Base-by-base conservation (phyloP, 2,888 invertebrate species). In the Sarcophaga rosellei region DNA sequence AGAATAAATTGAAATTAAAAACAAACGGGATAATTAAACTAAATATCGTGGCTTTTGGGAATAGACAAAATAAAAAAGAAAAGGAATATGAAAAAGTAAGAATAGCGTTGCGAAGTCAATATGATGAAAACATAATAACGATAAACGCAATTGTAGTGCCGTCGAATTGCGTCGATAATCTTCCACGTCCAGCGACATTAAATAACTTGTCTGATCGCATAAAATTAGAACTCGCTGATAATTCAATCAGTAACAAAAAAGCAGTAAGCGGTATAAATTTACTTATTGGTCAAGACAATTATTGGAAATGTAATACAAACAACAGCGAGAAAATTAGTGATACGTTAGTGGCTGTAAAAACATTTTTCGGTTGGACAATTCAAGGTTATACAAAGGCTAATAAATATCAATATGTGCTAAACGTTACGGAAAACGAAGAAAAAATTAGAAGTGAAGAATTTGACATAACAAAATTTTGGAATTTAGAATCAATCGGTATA, bases 241-340 rank as follows among this genome's bases (percentile, higher is more conserved):
- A 45, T 65, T 25, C 12, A 61, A 73, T 53, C 21, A n/a, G 63
- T 23, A 66, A 66, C 3, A 69, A 25, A 25, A 25, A 23, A 23
- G 23, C 23, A 23, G 23, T n/a, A n/a, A n/a, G n/a, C n/a, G n/a
- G n/a, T n/a, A n/a, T n/a, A n/a, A n/a, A n/a, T n/a, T n/a, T n/a
- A n/a, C n/a, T n/a, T n/a, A n/a, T n/a, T n/a, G n/a, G n/a, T n/a
- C n/a, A n/a, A n/a, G n/a, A n/a, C n/a, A 23, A 23, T 23, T 88
- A 88, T 65, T 88, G 85, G 82, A 63, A 76, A 68, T 84, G 85
- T 68, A 77, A 82, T 57, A 75, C 79, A 20, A 69, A 45, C 53
- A 63, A 47, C 57, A 70, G n/a, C 15, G 69, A 84, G 23, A 57
- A 61, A 68, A 74, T 84, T 25, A 45, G 45, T 63, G 78, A 86